A percentile compares a stretch with the other conserved stretches of the same genome.
phyloP scores from a whole-genome alignment of 2,888 invertebrate species.

The Heliconius hortense region DNA sequence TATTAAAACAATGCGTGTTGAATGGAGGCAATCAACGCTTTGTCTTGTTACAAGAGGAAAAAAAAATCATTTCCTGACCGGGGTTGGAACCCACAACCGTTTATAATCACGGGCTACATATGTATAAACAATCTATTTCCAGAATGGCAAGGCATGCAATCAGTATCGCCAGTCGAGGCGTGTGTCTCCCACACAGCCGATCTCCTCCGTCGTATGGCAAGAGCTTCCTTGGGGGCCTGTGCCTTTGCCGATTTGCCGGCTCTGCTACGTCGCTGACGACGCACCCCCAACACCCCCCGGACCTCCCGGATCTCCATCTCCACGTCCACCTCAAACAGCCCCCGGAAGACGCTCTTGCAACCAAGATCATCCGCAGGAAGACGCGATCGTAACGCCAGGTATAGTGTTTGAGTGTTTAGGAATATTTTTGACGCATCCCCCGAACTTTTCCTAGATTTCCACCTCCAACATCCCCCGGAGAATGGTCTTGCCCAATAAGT shows the following conservation, averaged over 20 bases:
- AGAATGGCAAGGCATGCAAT: conserved; percentile 95
- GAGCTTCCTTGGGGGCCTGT: conserved; percentile 94
- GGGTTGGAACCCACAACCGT: background rate
- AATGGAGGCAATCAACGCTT: background rate
- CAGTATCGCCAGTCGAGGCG: conserved; percentile 95
- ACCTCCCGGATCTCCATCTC: conserved; percentile 35
- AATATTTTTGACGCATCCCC: background rate
- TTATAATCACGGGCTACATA: no score
- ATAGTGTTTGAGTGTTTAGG: background rate
- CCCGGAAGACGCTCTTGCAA: background rate
- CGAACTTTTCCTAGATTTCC: background rate
- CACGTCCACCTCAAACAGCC: background rate
- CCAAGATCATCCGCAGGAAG: background rate
- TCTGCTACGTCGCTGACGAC: conserved; percentile 87
- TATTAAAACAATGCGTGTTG: no score
- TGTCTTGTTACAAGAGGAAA: background rate
- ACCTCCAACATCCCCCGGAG: no score
- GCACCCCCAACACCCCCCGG: conserved; percentile 58
- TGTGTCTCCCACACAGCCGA: conserved; percentile 95
- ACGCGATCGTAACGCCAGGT: background rate
- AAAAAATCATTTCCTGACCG: background rate
- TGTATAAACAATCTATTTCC: conserved; percentile 42
- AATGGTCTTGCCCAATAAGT: no score
- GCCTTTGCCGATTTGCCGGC: conserved; percentile 96
- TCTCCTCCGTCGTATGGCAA: conserved; percentile 94